Base-by-base conservation (phyloP, 2,888 invertebrate genomes). In the Cheilosia grossa region DNA sequence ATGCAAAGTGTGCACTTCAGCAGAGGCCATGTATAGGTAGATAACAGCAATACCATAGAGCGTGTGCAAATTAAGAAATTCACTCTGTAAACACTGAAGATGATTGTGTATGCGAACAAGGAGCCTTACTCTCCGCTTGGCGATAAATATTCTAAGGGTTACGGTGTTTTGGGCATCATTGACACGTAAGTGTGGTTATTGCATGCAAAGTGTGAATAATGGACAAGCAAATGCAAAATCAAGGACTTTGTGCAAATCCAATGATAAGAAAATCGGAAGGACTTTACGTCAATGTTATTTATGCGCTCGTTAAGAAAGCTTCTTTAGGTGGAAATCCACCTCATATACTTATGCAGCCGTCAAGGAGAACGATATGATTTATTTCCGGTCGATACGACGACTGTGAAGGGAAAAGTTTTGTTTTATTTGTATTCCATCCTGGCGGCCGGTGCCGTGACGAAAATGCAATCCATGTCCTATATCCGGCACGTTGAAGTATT, bases 1-100 rank as follows among this genome's bases (percentile, higher is more conserved):
- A 61, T 59, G 40, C 59, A 51, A 40, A 61, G 54, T 24, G 47
- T 44, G 42, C 24, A 47, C 47, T 17, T 19, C 4, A 15, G 17
- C 44, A 37, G 37, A 37, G 37, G 13, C 4, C 37, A 37, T 13
- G 37, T 4, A 13, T 13, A 37, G 37, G 3, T 37, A 37, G 37
- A 37, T 13, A 37, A 13, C 13, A 37, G 4, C 37, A 37, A 13
- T 37, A 1, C 37, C 1, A 37, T 13, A 37, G 37, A 13, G 37
- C 37, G 27, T 42, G 33, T 44, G 54, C 47, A 56, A 73, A 73
- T 64, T 30, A 64, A 73, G 44, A 33, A 44, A 61, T 44, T 53
- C 42, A n/a, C 51, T 24, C 37, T 27, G 40, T 37, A 54, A 61
- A 53, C 42, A 53, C 19, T 61, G 7, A 17, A 42, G 15, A 19